These are phyloP conservation scores for Lasioglossum pauxillum DNA, from an alignment of 2,888 invertebrate species.

Conservation along the genomic window DNA sequence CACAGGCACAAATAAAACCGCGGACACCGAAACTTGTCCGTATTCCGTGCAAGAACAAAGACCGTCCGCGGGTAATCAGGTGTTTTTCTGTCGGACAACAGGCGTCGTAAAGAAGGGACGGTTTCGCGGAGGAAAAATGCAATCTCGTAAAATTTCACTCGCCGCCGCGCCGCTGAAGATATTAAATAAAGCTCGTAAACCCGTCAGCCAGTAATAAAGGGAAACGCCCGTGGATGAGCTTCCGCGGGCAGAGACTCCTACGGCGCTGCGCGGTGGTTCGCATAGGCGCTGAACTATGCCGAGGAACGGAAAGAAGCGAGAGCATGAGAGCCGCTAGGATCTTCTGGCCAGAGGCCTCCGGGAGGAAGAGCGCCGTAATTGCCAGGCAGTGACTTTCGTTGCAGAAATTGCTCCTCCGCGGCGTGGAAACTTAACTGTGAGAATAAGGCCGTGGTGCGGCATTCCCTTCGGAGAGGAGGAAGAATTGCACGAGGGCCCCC, in stretches of 20 bases:
- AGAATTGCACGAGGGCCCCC: constrained; percentile 55
- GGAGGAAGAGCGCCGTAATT: constrained; percentile 73
- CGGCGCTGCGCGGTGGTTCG: neutral
- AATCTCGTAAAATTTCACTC: constrained; percentile 3
- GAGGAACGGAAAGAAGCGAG: constrained; percentile 31
- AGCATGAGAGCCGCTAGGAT: neutral
- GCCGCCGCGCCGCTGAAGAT: constrained; percentile 23
- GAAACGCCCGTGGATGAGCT: constrained; percentile 35
- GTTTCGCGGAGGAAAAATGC: neutral
- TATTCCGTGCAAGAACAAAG: neutral
- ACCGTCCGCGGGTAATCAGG: neutral
- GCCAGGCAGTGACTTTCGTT: constrained; percentile 69
- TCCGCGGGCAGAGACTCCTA: constrained; percentile 44
- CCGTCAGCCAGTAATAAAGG: constrained; percentile 17
- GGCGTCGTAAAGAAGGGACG: neutral
- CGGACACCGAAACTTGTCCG: neutral
- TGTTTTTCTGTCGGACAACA: neutral
- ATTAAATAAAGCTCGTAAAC: constrained; percentile 36
- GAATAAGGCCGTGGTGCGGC: constrained; percentile 5
- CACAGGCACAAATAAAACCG: neutral
- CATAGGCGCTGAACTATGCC: constrained; percentile 23
- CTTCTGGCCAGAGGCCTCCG: constrained; percentile 23
- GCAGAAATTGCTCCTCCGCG: constrained; percentile 64
- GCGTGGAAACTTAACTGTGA: constrained; percentile 53
- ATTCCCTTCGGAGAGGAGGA: constrained; percentile 21